Conservation (phyloP, 2,888 invertebrate species). For the Sphaerophoria taeniata region DNA sequence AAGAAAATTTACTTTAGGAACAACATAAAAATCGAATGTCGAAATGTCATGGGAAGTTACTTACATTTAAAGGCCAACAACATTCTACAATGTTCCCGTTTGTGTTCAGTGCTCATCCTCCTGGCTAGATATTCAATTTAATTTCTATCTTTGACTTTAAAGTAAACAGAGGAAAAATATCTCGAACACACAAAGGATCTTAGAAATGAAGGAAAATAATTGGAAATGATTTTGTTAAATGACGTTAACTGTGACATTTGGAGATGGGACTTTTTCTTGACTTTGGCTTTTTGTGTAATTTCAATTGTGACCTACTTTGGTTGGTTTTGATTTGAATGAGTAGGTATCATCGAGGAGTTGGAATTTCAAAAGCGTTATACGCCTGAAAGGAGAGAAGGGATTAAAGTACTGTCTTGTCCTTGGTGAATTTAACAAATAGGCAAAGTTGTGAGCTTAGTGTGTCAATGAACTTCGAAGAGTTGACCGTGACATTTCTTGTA, state of each 20-base stretch:
- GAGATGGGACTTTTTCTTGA: neutral
- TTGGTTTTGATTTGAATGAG: neutral
- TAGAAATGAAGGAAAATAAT: constrained; percentile 2
- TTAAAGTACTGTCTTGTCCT: neutral
- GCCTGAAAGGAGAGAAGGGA: neutral
- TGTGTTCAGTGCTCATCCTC: neutral
- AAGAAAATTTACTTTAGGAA: constrained; percentile 47
- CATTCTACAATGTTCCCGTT: too few relatives aligned
- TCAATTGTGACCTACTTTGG: neutral
- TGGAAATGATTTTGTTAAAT: constrained; percentile 15
- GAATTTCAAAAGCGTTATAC: neutral
- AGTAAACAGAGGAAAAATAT: constrained; percentile 3
- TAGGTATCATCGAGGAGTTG: neutral
- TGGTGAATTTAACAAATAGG: too few relatives aligned
- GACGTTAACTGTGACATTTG: constrained; percentile 38
- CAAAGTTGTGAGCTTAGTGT: too few relatives aligned
- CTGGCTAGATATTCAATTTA: constrained; percentile 53
- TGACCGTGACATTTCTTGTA: too few relatives aligned
- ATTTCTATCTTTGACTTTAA: constrained; percentile 19
- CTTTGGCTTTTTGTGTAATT: neutral
- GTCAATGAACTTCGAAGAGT: too few relatives aligned
- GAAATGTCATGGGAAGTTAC: constrained; percentile 49
- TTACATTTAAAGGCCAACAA: too few relatives aligned
- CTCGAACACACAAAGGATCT: constrained; percentile 6
- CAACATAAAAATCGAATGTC: constrained; percentile 59